Conservation (phyloP, 2,888 invertebrate genomes). For the Deilephila elpenor region DNA sequence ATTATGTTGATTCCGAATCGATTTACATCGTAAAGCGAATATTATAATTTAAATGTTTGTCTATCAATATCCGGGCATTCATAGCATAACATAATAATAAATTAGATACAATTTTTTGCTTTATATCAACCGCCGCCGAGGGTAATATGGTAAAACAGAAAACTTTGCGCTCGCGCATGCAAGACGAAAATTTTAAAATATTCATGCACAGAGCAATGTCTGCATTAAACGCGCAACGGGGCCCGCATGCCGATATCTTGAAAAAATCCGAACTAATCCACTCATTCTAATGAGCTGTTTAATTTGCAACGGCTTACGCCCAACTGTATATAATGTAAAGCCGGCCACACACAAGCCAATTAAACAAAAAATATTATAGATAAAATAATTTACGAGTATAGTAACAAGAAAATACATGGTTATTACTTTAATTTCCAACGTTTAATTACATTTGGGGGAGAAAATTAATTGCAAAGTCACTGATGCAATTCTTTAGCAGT, state of each 20-base stretch:
- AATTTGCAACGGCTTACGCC: conserved; percentile 14
- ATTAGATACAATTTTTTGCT: conserved; percentile 27
- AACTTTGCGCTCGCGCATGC: conserved; percentile 25
- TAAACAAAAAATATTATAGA: not conserved
- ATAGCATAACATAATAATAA: conserved; percentile 19
- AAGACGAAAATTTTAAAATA: conserved; percentile 33
- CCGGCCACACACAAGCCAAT: conserved; percentile 1
- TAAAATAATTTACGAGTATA: too few relatives aligned
- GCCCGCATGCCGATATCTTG: conserved; percentile 23
- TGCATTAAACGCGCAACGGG: conserved; percentile 41
- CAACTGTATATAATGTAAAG: conserved; percentile 9
- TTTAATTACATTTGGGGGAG: not conserved
- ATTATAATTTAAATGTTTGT: not conserved
- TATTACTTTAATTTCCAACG: not conserved
- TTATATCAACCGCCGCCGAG: not conserved
- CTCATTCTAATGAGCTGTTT: conserved; percentile 22
- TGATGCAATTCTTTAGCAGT: not conserved
- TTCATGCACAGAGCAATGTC: conserved; percentile 32
- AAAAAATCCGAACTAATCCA: conserved; percentile 28
- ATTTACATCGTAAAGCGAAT: not conserved
- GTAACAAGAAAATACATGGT: too few relatives aligned
- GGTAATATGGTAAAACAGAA: conserved; percentile 23
- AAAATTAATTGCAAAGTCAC: too few relatives aligned
- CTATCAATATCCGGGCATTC: not conserved
- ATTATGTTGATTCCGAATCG: not conserved